Conservation (phyloP, 2,113 vertebrate species). For the Geothlypis trichas region DNA sequence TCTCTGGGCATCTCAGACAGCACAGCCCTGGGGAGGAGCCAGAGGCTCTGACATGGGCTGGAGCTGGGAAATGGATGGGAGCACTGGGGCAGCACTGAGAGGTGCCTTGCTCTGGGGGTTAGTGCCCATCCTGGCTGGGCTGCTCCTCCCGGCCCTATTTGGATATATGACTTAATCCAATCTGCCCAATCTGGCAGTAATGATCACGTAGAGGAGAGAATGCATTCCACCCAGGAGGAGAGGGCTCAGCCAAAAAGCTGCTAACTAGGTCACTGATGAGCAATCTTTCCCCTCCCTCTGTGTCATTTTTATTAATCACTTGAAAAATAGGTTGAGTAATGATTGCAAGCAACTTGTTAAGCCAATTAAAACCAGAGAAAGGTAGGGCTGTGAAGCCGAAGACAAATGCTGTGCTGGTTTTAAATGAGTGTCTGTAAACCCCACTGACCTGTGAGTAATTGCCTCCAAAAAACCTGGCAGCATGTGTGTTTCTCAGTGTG, state of each 20-base stretch:
- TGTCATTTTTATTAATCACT: slow-evolving; percentile 74
- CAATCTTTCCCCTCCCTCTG: slow-evolving; percentile 66
- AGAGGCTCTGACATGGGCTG: neutral
- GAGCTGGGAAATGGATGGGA: neutral
- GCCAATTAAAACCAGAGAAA: slow-evolving; percentile 57
- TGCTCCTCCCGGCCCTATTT: slow-evolving; percentile 20
- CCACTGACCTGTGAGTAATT: slow-evolving; percentile 43
- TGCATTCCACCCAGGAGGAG: slow-evolving; percentile 8
- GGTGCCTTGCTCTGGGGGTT: neutral
- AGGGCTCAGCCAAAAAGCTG: slow-evolving; percentile 32
- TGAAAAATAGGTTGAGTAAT: slow-evolving; percentile 69
- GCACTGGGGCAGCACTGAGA: neutral
- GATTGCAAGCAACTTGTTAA: slow-evolving; percentile 59
- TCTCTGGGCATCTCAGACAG: neutral
- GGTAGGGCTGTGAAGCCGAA: slow-evolving; percentile 43
- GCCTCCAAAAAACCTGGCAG: neutral
- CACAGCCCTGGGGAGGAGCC: neutral
- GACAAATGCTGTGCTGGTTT: slow-evolving; percentile 42
- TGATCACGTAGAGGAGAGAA: slow-evolving; percentile 23
- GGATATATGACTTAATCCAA: slow-evolving; percentile 55
- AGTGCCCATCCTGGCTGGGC: slow-evolving; percentile 37
- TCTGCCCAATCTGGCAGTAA: neutral
- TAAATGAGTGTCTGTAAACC: slow-evolving; percentile 53
- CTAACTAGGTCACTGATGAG: slow-evolving; percentile 66
- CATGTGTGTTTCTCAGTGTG: neutral